Conservation (phyloP, 2,113 vertebrate genomes). For the Aramus guarauna region DNA sequence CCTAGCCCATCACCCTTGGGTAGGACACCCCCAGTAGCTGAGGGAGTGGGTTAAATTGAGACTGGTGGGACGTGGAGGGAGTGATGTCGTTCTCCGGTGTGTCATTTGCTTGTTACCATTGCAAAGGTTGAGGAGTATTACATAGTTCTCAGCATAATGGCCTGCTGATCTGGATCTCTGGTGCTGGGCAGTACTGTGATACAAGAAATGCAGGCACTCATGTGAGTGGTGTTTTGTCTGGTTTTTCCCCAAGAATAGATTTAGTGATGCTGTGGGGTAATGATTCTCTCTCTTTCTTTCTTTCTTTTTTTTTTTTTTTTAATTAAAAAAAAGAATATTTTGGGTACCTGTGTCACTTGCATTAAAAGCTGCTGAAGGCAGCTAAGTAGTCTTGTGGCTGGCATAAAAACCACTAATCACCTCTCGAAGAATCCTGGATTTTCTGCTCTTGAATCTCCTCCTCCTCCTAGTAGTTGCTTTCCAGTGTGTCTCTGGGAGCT, state of each 20-base stretch:
- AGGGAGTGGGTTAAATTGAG: not conserved
- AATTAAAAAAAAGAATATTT: not conserved
- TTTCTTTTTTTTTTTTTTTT: not conserved
- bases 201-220: accelerated
- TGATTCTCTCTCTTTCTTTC: not conserved
- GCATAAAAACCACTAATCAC: not conserved
- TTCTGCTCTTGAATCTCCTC: not conserved
- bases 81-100: not conserved
- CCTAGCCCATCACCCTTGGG: not conserved
- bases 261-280: not conserved
- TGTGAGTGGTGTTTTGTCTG: not conserved
- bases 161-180: not conserved
- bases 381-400: not conserved
- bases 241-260: not conserved
- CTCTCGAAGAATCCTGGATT: not conserved
- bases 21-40: accelerated
- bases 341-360: not conserved
- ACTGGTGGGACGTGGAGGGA: not conserved
- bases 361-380: not conserved
- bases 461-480: not conserved
- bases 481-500: not conserved
- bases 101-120: not conserved
- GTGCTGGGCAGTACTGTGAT: not conserved
- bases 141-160: accelerated
- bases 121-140: not conserved